Percentiles rank a stretch among this genome's conserved stretches.
These are phyloP conservation scores for Lamellibrachia columna DNA, from an alignment of 2,888 invertebrate genomes.

Conservation along the genomic window DNA sequence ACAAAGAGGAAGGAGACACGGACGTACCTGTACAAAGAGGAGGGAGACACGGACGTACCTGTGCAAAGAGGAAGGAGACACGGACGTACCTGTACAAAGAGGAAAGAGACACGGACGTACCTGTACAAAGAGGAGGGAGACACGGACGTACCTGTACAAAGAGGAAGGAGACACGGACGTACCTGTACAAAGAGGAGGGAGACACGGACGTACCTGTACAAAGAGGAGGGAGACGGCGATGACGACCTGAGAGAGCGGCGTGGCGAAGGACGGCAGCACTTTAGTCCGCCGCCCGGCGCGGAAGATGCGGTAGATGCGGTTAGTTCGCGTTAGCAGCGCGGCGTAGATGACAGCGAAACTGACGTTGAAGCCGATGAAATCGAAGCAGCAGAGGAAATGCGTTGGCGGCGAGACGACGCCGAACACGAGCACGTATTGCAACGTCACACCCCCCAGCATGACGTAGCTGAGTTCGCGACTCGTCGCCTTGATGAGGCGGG, in stretches of 20 bases:
- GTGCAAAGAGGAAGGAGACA: too few species aligned
- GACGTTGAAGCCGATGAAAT: constrained; percentile 55
- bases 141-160: too few species aligned
- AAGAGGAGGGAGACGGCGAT: constrained; percentile 47
- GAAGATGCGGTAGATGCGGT: constrained; percentile 59
- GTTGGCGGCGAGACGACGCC: constrained; percentile 51
- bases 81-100: too few species aligned
- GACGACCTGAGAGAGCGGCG: constrained; percentile 52
- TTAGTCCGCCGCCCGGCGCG: constrained; percentile 48
- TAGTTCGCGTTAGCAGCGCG: constrained; percentile 56
- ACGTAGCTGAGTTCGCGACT: constrained; percentile 57
- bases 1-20: constrained; percentile 42
- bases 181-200: not conserved
- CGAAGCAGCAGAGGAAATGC: constrained; percentile 48
- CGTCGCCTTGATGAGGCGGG: constrained; percentile 57
- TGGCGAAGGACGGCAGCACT: constrained; percentile 50
- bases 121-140: too few species aligned
- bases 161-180: too few species aligned
- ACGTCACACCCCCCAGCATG: constrained; percentile 52
- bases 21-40: too few species aligned
- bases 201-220: constrained; percentile 48
- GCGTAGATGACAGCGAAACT: constrained; percentile 58
- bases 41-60: too few species aligned
- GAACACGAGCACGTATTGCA: constrained; percentile 52
- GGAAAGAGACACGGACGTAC: too few species aligned